phyloP scores from a whole-genome alignment of 2,888 invertebrate genomes.

The Rotaria magnacalcarata region DNA sequence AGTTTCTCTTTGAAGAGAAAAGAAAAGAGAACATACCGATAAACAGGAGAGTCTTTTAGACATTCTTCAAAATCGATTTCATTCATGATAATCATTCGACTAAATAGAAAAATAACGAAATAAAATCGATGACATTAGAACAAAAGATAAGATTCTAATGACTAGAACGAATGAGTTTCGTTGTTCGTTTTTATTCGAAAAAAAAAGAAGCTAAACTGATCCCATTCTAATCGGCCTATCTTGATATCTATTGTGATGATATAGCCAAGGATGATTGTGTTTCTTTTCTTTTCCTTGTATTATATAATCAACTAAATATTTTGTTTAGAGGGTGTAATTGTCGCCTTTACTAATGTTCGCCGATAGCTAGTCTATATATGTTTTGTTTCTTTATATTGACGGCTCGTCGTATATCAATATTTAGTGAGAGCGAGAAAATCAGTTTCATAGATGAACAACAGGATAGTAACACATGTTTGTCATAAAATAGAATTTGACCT shows the following conservation, averaged over 20 bases:
- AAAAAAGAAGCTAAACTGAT: not conserved
- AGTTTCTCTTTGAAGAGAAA: not conserved
- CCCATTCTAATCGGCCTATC: not conserved
- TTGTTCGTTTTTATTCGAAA: too few species aligned
- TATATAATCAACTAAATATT: not conserved
- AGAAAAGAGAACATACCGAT: not conserved
- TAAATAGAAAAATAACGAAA: not conserved
- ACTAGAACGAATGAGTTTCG: too few species aligned
- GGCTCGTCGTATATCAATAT: not conserved
- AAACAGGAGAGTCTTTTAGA: not conserved
- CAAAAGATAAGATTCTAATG: not conserved
- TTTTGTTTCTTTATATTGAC: not conserved
- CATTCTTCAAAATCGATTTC: slow-evolving; percentile 33
- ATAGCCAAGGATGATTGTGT: not conserved
- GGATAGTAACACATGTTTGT: not conserved
- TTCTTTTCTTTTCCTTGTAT: not conserved
- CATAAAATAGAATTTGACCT: not conserved
- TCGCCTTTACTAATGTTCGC: not conserved
- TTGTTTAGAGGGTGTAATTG: not conserved
- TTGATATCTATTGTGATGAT: slow-evolving; percentile 4
- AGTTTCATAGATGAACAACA: not conserved
- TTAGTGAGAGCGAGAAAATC: not conserved
- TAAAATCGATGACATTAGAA: not conserved
- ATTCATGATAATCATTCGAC: not conserved
- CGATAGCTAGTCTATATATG: not conserved